Base-by-base conservation (phyloP, 2,888 invertebrate species). In the Drosophila mayaguana region DNA sequence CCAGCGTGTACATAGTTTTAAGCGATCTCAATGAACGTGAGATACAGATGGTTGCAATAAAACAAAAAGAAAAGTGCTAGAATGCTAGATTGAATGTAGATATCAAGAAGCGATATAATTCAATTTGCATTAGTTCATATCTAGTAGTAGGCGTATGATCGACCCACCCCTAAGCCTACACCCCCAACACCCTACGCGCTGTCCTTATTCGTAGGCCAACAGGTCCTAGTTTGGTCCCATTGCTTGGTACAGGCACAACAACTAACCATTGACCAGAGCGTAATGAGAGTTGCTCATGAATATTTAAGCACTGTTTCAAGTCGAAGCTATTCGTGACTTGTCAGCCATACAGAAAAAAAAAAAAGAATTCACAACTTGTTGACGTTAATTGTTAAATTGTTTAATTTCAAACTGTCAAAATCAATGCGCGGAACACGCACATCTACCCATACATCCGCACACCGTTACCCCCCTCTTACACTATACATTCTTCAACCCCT, bases 381-480 rank as follows among this genome's bases (percentile, higher is more conserved):
- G 89, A 91, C 90, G 89, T 88, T 89, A 91, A 91, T 91, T 91
- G 90, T 80, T 80, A 88, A 89, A 90, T 83, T 86, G 83, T 79
- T 78, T 82, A 89, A 90, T 90, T 91, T 76, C 68, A 50, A 80
- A 78, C 80, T 83, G 90, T 91, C 90, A 83, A 81, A 88, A 81
- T 68, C 87, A 88, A 83, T 77, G 67, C 65, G 43, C 73, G 55
- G 38, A 70, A 64, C 68, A 77, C 75, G 69, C 77, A 81, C 51
- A 62, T 54, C 43, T 14, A n/a, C 22, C 11, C 40, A 7, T 6
- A 32, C 28, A 8, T 51, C 14, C 14, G 20, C 2, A 20, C 7
- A 34, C 28, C 28, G 18, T 22, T 48, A 9, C 32, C 14, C 7
- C 12, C n/a, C 7, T 7, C n/a, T n/a, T 11, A 12, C 20, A 20